These are phyloP conservation scores for Hymenochirus boettgeri DNA, from an alignment of 2,113 vertebrate species.

Conservation along the genomic window DNA sequence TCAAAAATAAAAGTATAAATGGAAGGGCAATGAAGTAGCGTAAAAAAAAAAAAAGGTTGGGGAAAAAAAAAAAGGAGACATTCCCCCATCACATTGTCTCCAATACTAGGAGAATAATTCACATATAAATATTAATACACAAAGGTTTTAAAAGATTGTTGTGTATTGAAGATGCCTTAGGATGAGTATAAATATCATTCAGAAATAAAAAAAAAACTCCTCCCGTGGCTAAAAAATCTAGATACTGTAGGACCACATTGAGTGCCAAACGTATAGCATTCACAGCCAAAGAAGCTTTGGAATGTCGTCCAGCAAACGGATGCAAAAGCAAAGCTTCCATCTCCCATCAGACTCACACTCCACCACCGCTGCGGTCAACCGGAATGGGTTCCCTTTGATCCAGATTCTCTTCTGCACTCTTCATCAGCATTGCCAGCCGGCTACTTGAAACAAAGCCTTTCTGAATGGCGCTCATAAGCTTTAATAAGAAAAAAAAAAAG, in stretches of 20 bases:
- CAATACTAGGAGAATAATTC: no score
- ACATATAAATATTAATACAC: no score
- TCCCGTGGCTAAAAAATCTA: background rate
- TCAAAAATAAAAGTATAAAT: no score
- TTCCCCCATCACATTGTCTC: no score
- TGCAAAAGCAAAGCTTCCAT: conserved; percentile 18
- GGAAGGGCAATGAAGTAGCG: no score
- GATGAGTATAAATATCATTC: conserved; percentile 31
- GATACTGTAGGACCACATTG: background rate
- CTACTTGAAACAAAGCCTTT: conserved; percentile 90
- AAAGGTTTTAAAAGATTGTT: no score
- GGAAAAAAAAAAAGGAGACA: no score
- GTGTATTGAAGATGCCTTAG: conserved; percentile 24
- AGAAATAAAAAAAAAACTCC: no score
- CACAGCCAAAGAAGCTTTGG: conserved; percentile 45
- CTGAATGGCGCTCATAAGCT: conserved; percentile 96
- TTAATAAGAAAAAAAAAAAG: conserved; percentile 32
- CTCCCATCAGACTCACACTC: conserved; percentile 67
- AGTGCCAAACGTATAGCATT: conserved; percentile 2
- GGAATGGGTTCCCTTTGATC: conserved; percentile 71
- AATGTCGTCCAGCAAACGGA: conserved; percentile 47
- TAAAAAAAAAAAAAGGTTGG: no score
- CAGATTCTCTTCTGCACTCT: conserved; percentile 85
- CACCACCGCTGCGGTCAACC: conserved; percentile 90
- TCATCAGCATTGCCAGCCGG: conserved; percentile 90